phyloP scores from a whole-genome alignment of 2,888 invertebrate genomes.

The Palloptera scutellata region DNA sequence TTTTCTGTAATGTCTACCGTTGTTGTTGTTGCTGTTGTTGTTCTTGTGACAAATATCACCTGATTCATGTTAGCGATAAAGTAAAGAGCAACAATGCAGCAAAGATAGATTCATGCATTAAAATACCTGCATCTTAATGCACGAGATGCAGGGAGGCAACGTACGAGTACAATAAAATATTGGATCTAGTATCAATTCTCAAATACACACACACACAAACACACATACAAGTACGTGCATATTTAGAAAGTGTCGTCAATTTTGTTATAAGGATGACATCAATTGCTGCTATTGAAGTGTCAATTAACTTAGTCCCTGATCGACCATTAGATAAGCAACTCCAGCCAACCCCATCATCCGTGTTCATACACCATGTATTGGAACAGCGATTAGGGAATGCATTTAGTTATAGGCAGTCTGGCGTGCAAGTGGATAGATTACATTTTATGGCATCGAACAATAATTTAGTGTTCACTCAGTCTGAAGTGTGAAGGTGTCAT shows the following conservation, averaged over 20 bases:
- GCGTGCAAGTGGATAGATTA: too few species aligned
- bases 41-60: constrained; percentile 43
- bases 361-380: not conserved
- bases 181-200: too few species aligned
- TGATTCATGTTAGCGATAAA: constrained; percentile 37
- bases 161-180: too few species aligned
- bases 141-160: not conserved
- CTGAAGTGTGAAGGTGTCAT: constrained; percentile 21
- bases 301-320: constrained; percentile 43
- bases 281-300: constrained; percentile 42
- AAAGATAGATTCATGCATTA: not conserved
- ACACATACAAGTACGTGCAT: too few species aligned
- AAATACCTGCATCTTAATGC: not conserved
- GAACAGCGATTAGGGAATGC: not conserved
- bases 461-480: too few species aligned
- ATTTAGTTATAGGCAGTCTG: too few species aligned
- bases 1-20: too few species aligned
- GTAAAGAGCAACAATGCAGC: constrained; percentile 11
- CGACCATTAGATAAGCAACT: constrained; percentile 33
- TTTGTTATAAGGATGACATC: constrained; percentile 21
- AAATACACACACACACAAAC: too few species aligned
- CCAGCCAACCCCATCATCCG: not conserved
- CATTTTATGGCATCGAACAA: too few species aligned
- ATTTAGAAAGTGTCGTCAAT: constrained; percentile 34
- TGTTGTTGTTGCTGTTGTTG: not conserved